Evolutionary conservation across 1,140 invertebrate genomes (phyloP), one percentile per base, ranked within the genome.

Genomic region (Drosophila kepulauana): DNA sequence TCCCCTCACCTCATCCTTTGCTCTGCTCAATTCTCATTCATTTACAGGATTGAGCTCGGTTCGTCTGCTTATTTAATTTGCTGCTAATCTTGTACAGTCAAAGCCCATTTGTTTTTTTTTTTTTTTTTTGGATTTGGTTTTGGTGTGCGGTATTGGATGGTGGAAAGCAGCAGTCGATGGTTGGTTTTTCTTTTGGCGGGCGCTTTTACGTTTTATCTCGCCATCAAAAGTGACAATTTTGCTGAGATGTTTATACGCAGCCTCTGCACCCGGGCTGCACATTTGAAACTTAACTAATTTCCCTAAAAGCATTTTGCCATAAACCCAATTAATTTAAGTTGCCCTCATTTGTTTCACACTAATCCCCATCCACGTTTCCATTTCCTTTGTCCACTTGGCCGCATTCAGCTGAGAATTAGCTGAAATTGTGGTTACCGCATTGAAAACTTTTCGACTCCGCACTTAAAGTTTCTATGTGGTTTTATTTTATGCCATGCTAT

Each of bases 271-370:
- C 35, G 16, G 7, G 16, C 62, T 75, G 66, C 74, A 63, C 64
- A 76, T 74, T 67, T 78, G 62, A 77, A 79, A 82, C 65, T 84
- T 46, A 70, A 79, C 85, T 88, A 88, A 88, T 88, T 88, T 89
- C 71, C 78, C 85, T 88, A 88, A 88, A 88, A 88, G 84, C 84
- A 88, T 88, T 88, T 89, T 46, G 78, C 84, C 85, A 88, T 88
- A 89, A 88, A 88, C 85, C 88, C 85, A 88, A 88, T 88, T 88
- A 88, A 88, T 89, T 88, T 89, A 89, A 88, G 78, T 89, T 88
- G 80, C 67, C 73, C 80, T 75, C 88, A 82, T 88, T 88, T 70
- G 66, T 72, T 73, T 82, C 77, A 78, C 77, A 84, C 84, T 71
- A 76, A 66, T 64, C 68, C 48, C 75, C 52, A 52, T 61, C 5